Evolutionary conservation across 2,797 vertebrate species (phyloP).

Genomic region (Cossypha heuglini): DNA sequence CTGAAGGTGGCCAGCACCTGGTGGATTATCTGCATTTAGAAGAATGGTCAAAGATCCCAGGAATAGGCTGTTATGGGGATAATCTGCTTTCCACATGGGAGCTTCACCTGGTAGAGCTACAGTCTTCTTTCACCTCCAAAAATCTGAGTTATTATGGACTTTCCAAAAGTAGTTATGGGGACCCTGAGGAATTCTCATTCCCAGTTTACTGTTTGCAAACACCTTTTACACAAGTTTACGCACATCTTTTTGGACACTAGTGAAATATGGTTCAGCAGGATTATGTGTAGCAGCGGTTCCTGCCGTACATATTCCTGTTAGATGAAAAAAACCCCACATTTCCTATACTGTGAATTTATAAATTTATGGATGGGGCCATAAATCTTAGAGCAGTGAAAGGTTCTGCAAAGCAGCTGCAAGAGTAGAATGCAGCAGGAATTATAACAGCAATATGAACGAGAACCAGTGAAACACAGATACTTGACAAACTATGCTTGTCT

Average conservation of each 20-base stretch:
- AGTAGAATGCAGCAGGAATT: background rate
- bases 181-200: background rate
- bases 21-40: background rate
- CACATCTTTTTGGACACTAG: background rate
- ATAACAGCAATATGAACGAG: background rate
- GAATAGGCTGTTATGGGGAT: background rate
- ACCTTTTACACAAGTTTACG: too few species aligned
- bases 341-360: background rate
- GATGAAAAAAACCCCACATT: fast-evolving
- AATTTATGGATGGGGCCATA: background rate
- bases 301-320: background rate
- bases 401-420: background rate
- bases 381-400: background rate
- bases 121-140: background rate
- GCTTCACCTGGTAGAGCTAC: background rate
- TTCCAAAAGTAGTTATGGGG: background rate
- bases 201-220: background rate
- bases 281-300: background rate
- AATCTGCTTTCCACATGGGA: background rate
- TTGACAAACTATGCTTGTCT: background rate
- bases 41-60: background rate
- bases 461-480: background rate
- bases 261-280: background rate
- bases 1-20: background rate
- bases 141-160: background rate